Evolutionary conservation across 1,140 invertebrate genomes (phyloP), one percentile per base, ranked within the genome.

Genomic region (Drosophila neocordata): DNA sequence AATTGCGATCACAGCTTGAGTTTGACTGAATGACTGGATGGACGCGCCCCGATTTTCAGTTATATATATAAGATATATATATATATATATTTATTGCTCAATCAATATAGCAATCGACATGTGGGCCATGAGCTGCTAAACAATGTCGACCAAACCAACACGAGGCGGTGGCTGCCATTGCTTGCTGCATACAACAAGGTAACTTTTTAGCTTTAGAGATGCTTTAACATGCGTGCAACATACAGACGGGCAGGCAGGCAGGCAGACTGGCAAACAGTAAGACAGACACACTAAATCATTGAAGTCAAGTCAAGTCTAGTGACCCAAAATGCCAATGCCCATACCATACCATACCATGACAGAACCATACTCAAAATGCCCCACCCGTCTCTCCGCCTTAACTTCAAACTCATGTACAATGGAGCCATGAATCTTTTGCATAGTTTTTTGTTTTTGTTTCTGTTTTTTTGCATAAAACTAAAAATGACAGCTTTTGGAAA

Each of bases 391-490:
- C 41, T 18, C 41, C 13, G 15, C n/a, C n/a, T n/a, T n/a, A n/a
- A n/a, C n/a, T n/a, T 13, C 41, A 13, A 13, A 15, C 15, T 44
- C 41, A 48, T 48, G 41, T 48, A 48, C 41, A 48, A 48, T 48
- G 11, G 41, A 48, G 41, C 41, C 41, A 48, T 48, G 41, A 48
- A 48, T 48, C 41, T 48, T 48, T 44, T 44, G 41, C 41, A 44
- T 44, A 44, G 41, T 44, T n/a, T n/a, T n/a, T n/a, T n/a, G n/a
- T n/a, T n/a, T n/a, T n/a, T n/a, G n/a, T n/a, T n/a, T n/a, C n/a
- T n/a, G n/a, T n/a, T n/a, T n/a, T 48, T 48, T 48, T 48, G 41
- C 41, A 48, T 48, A 48, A 48, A 44, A 44, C 41, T 44, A 44
- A 20, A 18, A 9, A 31, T 31, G 27, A 31, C 27, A 31, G 27